These are phyloP conservation scores for Lottia scabra DNA, from an alignment of 2,888 invertebrate species.

Conservation along the genomic window DNA sequence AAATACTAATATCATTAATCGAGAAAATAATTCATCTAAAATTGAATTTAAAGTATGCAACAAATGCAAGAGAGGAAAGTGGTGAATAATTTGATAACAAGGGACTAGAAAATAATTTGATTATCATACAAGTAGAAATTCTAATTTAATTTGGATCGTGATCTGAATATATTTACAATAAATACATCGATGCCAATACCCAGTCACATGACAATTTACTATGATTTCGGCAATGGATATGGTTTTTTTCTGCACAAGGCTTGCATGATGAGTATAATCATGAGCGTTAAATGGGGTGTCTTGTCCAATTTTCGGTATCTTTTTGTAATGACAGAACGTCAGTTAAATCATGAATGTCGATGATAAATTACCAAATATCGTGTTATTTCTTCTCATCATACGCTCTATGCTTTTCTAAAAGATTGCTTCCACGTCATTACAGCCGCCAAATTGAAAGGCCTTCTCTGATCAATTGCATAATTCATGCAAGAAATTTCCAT, in stretches of 20 bases:
- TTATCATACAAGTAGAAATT: too few relatives aligned
- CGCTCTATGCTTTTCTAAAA: neutral
- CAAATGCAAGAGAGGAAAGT: too few relatives aligned
- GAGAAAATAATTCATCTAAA: too few relatives aligned
- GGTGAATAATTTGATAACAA: too few relatives aligned
- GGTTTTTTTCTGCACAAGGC: neutral
- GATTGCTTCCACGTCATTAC: constrained; percentile 4
- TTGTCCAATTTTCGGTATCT: neutral
- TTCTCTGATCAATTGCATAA: constrained; percentile 4
- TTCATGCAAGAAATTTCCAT: constrained; percentile 7
- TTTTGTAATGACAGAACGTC: neutral
- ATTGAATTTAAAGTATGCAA: too few relatives aligned
- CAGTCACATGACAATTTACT: too few relatives aligned
- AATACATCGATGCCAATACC: too few relatives aligned
- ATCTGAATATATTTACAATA: constrained; percentile 4
- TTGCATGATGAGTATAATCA: neutral
- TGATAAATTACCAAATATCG: constrained; percentile 2
- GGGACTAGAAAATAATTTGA: too few relatives aligned
- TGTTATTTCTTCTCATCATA: constrained; percentile 4
- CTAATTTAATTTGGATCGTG: neutral
- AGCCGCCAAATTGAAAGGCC: neutral
- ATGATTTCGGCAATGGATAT: neutral
- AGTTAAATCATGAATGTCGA: neutral
- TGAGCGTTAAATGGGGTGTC: constrained; percentile 3
- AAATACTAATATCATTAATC: too few relatives aligned